These are phyloP conservation scores for Podarcis raffonei DNA, from an alignment of 2,113 vertebrate genomes.

Conservation along the genomic window DNA sequence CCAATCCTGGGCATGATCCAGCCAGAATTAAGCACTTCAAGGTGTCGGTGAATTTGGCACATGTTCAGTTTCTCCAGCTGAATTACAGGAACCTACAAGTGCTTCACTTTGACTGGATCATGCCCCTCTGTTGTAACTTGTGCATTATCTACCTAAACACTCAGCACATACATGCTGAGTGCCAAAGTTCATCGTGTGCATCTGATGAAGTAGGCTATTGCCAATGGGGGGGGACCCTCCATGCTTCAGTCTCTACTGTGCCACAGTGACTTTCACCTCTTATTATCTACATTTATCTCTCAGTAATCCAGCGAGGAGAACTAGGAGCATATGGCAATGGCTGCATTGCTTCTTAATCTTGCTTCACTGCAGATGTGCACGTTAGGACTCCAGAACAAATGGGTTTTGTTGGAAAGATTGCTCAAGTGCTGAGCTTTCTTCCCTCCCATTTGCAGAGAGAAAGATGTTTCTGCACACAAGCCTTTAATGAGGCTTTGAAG, in stretches of 20 bases:
- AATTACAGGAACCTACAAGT: not conserved
- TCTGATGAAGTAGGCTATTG: not conserved
- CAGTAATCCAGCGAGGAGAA: not conserved
- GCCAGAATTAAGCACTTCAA: not conserved
- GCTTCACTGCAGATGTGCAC: slow-evolving; percentile 32
- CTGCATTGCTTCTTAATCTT: slow-evolving; percentile 25
- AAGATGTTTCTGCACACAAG: slow-evolving; percentile 2
- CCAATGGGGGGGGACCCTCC: not conserved
- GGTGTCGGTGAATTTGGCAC: not conserved
- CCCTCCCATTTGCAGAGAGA: slow-evolving; percentile 3
- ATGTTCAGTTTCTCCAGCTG: not conserved
- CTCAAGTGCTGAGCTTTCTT: not conserved
- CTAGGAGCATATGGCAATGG: slow-evolving; percentile 8
- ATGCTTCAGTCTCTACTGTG: not conserved
- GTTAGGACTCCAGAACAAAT: slow-evolving; percentile 24
- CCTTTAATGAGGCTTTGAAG: slow-evolving; percentile 14
- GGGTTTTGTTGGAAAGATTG: not conserved
- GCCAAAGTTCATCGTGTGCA: not conserved
- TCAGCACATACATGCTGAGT: not conserved
- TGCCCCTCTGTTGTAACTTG: not conserved
- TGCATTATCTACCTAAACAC: not conserved
- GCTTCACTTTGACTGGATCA: not conserved
- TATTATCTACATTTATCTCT: slow-evolving; percentile 16
- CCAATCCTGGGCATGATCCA: not conserved
- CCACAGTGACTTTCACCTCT: not conserved